These are phyloP conservation scores for Eupithecia centaureata DNA, from an alignment of 2,888 invertebrate genomes.

Conservation along the genomic window DNA sequence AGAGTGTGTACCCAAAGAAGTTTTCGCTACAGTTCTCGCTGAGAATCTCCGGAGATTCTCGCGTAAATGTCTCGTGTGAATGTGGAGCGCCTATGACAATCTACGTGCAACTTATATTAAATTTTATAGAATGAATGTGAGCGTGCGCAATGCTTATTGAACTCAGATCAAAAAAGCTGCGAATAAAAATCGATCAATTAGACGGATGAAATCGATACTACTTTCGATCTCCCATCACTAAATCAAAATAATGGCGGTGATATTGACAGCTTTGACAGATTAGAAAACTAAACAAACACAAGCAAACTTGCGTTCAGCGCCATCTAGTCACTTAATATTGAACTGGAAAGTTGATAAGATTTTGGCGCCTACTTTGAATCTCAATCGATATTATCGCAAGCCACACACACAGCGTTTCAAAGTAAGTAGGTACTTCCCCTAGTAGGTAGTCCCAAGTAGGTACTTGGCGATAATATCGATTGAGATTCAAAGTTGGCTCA, in stretches of 20 bases:
- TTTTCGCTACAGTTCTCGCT: too few relatives aligned
- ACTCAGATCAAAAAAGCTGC: neutral
- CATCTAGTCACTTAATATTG: neutral
- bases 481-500: neutral
- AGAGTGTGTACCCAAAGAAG: too few relatives aligned
- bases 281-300: neutral
- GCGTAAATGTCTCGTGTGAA: too few relatives aligned
- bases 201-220: neutral
- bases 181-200: neutral
- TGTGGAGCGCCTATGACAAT: too few relatives aligned
- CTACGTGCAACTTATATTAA: neutral
- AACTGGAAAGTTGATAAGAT: neutral
- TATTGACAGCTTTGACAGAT: constrained; percentile 3
- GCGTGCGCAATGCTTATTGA: neutral
- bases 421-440: too few relatives aligned
- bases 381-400: neutral
- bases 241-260: neutral
- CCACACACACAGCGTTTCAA: too few relatives aligned
- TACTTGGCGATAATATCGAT: too few relatives aligned
- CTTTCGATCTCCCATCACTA: neutral
- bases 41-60: too few relatives aligned
- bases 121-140: neutral
- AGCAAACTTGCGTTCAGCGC: neutral
- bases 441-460: too few relatives aligned
- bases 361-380: constrained; percentile 4